phyloP scores from a whole-genome alignment of 2,113 vertebrate genomes.

The Plotosus lineatus region DNA sequence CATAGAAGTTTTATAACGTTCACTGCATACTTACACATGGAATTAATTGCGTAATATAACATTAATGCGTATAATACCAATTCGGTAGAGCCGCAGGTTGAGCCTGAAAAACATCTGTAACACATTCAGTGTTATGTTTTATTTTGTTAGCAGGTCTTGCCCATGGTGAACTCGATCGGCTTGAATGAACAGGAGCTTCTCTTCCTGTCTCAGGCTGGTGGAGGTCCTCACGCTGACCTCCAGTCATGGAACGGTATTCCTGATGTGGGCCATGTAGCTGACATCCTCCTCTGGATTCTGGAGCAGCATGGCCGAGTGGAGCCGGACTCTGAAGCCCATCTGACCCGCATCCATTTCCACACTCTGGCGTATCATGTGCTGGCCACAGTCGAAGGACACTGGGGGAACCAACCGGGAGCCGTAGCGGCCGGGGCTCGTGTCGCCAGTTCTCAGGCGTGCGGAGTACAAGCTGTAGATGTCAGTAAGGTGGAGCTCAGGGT shows the following conservation, averaged over 20 bases:
- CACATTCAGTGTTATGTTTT: slow-evolving; percentile 56
- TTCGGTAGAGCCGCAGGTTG: not conserved
- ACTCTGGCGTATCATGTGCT: slow-evolving; percentile 92
- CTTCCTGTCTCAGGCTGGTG: slow-evolving; percentile 86
- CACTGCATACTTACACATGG: not conserved
- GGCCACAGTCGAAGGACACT: slow-evolving; percentile 86
- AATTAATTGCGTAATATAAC: not conserved
- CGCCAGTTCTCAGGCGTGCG: slow-evolving; percentile 89
- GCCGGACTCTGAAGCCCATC: slow-evolving; percentile 71
- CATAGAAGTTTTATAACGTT: not conserved
- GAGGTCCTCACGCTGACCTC: slow-evolving; percentile 82
- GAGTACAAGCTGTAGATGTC: slow-evolving; percentile 74
- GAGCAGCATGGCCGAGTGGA: slow-evolving; percentile 77
- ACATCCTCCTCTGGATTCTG: slow-evolving; percentile 94
- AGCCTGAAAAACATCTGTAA: slow-evolving; percentile 17
- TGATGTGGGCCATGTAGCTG: slow-evolving; percentile 85
- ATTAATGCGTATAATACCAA: not conserved
- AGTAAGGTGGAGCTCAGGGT: slow-evolving; percentile 80
- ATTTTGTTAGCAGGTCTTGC: slow-evolving; percentile 95
- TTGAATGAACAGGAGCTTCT: slow-evolving; percentile 98
- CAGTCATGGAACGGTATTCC: slow-evolving; percentile 82
- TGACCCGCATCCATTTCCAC: slow-evolving; percentile 95
- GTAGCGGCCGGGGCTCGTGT: slow-evolving; percentile 88
- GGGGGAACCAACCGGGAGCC: slow-evolving; percentile 87
- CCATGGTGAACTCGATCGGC: slow-evolving; percentile 90